These are phyloP conservation scores for Chironomus tentans DNA, from an alignment of 2,888 invertebrate species.

Conservation along the genomic window DNA sequence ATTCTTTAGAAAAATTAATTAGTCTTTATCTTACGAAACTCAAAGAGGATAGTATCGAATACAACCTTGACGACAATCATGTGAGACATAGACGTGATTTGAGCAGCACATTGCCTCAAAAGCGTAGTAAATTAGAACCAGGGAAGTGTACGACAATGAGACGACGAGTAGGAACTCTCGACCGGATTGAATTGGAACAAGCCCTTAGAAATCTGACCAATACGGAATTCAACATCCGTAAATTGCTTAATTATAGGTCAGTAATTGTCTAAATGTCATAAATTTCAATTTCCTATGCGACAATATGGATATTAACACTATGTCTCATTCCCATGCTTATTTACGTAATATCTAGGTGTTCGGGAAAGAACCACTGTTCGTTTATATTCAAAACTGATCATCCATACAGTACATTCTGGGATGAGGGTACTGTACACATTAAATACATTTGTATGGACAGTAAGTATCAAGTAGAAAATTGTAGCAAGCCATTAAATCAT, in stretches of 20 bases:
- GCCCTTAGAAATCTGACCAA: slow-evolving; percentile 31
- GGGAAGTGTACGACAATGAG: background rate
- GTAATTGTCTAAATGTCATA: slow-evolving; percentile 30
- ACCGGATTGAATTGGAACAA: slow-evolving; percentile 31
- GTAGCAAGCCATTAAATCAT: background rate
- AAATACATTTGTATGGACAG: slow-evolving; percentile 69
- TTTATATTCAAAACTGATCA: slow-evolving; percentile 57
- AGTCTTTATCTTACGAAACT: slow-evolving; percentile 14
- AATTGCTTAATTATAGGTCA: slow-evolving; percentile 48
- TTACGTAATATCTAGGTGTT: slow-evolving; percentile 51
- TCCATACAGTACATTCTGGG: slow-evolving; percentile 53
- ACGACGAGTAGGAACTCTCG: slow-evolving; percentile 31
- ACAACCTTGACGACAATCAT: background rate
- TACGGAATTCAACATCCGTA: slow-evolving; percentile 41
- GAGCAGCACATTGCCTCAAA: background rate
- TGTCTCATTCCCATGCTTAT: slow-evolving; percentile 31
- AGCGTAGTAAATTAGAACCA: background rate
- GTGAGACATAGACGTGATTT: background rate
- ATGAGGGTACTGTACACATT: slow-evolving; percentile 55
- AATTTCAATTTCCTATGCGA: slow-evolving; percentile 28
- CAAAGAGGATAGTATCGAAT: slow-evolving; percentile 11
- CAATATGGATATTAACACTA: no score
- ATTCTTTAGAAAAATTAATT: slow-evolving; percentile 21
- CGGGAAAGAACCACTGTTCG: slow-evolving; percentile 65
- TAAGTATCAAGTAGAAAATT: slow-evolving; percentile 38